Evolutionary conservation across 2,113 vertebrate species (phyloP).

Genomic region (Engraulis encrasicolus): DNA sequence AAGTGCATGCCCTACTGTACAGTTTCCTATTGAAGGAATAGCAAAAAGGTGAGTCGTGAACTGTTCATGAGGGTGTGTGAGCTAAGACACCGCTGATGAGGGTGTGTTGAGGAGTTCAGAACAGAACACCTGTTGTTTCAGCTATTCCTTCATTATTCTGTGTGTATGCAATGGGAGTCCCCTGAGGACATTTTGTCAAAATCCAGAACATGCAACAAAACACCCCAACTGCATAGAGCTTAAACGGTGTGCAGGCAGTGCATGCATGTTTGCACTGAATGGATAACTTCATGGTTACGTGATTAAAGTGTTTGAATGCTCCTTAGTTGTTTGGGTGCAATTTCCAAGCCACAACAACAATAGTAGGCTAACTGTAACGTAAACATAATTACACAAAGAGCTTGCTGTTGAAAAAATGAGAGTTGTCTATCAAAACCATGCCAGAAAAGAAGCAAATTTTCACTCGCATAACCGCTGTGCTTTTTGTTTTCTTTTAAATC

Average conservation of each 20-base stretch:
- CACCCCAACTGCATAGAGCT: too few relatives aligned
- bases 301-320: background rate
- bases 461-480: too few relatives aligned
- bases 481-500: background rate
- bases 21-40: background rate
- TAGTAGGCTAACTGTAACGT: background rate
- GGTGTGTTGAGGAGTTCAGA: background rate
- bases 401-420: background rate
- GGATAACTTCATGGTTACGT: background rate
- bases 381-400: background rate
- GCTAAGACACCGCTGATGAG: background rate
- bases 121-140: background rate
- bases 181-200: too few relatives aligned
- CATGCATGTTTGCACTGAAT: background rate
- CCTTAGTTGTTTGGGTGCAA: background rate
- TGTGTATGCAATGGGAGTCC: background rate
- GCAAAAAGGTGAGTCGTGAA: background rate
- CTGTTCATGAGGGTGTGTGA: background rate
- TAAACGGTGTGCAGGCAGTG: background rate
- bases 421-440: background rate
- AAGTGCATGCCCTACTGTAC: too few relatives aligned
- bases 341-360: background rate
- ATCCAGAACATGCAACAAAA: too few relatives aligned
- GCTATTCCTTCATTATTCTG: background rate
- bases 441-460: background rate